Conservation (phyloP, 2,797 vertebrate species). For the Urophycis tenuis region DNA sequence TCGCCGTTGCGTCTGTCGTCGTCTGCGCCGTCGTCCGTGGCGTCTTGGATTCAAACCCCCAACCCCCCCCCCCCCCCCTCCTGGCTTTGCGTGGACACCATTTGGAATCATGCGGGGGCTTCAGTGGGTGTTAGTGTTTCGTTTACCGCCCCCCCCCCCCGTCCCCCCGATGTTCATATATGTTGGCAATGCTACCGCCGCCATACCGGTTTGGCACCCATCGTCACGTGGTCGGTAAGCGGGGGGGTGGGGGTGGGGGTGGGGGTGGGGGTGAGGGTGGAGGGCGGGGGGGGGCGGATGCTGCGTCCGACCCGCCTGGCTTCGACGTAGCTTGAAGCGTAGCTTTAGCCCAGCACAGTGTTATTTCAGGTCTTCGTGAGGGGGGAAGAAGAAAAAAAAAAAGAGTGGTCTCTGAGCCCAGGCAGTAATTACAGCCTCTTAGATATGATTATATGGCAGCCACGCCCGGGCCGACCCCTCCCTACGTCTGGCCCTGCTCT, state of each 20-base stretch:
- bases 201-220: not conserved
- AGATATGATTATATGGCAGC: constrained; percentile 74
- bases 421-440: constrained; percentile 74
- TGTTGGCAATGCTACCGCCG: not conserved
- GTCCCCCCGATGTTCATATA: not conserved
- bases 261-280: too few relatives aligned
- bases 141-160: not conserved
- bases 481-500: constrained; percentile 46
- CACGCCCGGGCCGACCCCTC: constrained; percentile 67
- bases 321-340: constrained; percentile 26
- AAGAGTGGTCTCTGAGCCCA: constrained; percentile 65
- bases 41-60: not conserved
- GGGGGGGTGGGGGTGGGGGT: too few relatives aligned
- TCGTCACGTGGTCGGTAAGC: not conserved
- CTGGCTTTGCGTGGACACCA: too few relatives aligned
- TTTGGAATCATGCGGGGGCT: not conserved
- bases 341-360: constrained; percentile 34
- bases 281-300: not conserved
- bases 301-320: not conserved
- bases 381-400: constrained; percentile 10
- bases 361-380: constrained; percentile 45
- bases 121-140: not conserved
- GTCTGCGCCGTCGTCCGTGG: too few relatives aligned
- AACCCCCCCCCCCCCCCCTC: too few relatives aligned
- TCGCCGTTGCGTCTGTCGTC: too few relatives aligned